A percentile compares a stretch with the other conserved stretches of the same genome.
Evolutionary conservation across 2,888 invertebrate species (phyloP).

Genomic region (Leptopilina myrica): DNA sequence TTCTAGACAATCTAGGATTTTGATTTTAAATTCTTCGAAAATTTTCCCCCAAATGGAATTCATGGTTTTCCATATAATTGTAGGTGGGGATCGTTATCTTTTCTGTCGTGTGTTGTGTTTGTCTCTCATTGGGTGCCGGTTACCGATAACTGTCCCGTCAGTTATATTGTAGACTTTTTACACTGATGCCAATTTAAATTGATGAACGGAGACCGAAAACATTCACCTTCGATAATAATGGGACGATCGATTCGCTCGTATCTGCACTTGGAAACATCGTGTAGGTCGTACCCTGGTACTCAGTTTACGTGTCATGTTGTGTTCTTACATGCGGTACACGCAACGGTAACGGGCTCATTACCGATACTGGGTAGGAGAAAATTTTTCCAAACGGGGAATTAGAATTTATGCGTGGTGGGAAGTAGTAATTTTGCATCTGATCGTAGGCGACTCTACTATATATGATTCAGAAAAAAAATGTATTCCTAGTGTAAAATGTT

Average conservation of each 20-base stretch:
- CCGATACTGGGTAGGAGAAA: background rate
- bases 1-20: no score
- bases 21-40: no score
- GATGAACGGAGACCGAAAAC: constrained; percentile 51
- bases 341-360: constrained; percentile 18
- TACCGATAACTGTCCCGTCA: constrained; percentile 20
- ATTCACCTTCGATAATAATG: constrained; percentile 55
- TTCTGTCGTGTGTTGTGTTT: constrained; percentile 10
- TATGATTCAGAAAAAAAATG: no score
- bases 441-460: no score
- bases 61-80: background rate
- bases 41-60: no score
- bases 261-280: constrained; percentile 32
- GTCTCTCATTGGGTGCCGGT: background rate
- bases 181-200: constrained; percentile 53
- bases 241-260: constrained; percentile 53
- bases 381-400: no score
- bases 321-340: background rate
- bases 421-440: no score
- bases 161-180: constrained; percentile 29
- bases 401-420: no score
- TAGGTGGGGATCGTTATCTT: constrained; percentile 4
- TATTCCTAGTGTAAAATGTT: no score
- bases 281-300: constrained; percentile 24
- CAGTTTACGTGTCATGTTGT: background rate